A percentile compares a stretch with the other conserved stretches of the same genome.
Conservation (phyloP, 2,113 vertebrate species). For the Lophius piscatorius region DNA sequence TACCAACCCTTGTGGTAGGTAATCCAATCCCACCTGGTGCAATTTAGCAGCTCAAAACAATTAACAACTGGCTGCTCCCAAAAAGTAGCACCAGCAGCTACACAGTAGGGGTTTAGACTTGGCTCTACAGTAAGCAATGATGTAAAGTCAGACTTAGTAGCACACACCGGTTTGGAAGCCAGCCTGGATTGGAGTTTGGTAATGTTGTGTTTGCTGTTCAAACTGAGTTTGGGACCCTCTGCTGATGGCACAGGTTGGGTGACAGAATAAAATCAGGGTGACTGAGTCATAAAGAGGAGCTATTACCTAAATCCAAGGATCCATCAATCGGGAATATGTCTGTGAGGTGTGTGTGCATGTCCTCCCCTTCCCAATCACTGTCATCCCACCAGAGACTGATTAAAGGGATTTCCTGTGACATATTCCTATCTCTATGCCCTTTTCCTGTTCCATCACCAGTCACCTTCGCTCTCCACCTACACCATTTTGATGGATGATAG, state of each 20-base stretch:
- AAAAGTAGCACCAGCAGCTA: conserved; percentile 39
- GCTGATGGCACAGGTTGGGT: conserved; percentile 32
- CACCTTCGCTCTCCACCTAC: conserved; percentile 15
- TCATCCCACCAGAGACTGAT: conserved; percentile 39
- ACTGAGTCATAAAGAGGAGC: conserved; percentile 61
- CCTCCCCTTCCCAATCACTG: conserved; percentile 30
- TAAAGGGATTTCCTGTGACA: conserved; percentile 47
- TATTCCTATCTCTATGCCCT: conserved; percentile 17
- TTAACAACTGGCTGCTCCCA: conserved; percentile 40
- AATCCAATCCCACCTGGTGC: conserved; percentile 68
- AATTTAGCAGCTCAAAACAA: conserved; percentile 69
- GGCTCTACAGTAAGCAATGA: no score
- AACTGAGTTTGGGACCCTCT: conserved; percentile 25
- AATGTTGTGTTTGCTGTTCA: conserved; percentile 7
- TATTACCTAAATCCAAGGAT: conserved; percentile 55
- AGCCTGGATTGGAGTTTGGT: conserved; percentile 58
- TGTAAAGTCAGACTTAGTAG: conserved; percentile 44
- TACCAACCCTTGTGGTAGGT: conserved; percentile 65
- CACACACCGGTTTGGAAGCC: conserved; percentile 30
- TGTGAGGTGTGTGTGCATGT: conserved; percentile 17
- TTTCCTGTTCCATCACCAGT: conserved; percentile 45
- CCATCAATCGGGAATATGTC: conserved; percentile 40
- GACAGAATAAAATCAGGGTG: conserved; percentile 14
- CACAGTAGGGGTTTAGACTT: conserved; percentile 30
- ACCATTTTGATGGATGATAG: not conserved